Evolutionary conservation across 2,888 invertebrate genomes (phyloP).

Genomic region (Cerastis rubricosa): DNA sequence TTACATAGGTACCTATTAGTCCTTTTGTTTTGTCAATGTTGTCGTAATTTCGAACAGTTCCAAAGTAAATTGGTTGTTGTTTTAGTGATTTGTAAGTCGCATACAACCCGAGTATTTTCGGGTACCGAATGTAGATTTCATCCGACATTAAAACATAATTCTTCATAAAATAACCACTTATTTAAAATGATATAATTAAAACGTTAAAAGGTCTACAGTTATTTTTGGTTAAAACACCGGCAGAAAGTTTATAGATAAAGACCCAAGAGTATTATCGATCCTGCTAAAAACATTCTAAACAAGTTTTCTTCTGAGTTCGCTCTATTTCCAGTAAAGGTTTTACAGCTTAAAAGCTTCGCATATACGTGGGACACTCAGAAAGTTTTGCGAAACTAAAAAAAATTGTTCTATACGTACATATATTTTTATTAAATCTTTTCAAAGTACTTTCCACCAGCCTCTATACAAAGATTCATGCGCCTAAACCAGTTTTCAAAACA

Average conservation of each 20-base stretch:
- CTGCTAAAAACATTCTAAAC: neutral
- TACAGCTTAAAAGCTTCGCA: neutral
- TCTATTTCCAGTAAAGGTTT: conserved; percentile 13
- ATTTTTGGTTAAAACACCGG: neutral
- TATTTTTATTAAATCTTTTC: too few species aligned
- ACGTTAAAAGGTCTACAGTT: neutral
- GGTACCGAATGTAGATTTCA: neutral
- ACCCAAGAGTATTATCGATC: neutral
- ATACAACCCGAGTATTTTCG: neutral
- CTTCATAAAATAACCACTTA: neutral
- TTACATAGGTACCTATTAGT: neutral
- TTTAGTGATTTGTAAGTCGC: neutral
- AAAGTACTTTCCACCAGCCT: too few species aligned
- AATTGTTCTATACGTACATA: too few species aligned
- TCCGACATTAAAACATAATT: neutral
- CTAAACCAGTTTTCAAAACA: too few species aligned
- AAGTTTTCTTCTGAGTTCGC: neutral
- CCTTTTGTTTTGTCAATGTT: neutral
- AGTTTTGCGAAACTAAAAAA: too few species aligned
- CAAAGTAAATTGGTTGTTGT: neutral
- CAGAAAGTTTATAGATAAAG: neutral
- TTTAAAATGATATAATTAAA: neutral
- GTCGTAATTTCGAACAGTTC: neutral
- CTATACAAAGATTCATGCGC: too few species aligned
- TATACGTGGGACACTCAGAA: too few species aligned